These are phyloP conservation scores for Campylorhamphus procurvoides DNA, from an alignment of 2,113 vertebrate species.

Conservation along the genomic window DNA sequence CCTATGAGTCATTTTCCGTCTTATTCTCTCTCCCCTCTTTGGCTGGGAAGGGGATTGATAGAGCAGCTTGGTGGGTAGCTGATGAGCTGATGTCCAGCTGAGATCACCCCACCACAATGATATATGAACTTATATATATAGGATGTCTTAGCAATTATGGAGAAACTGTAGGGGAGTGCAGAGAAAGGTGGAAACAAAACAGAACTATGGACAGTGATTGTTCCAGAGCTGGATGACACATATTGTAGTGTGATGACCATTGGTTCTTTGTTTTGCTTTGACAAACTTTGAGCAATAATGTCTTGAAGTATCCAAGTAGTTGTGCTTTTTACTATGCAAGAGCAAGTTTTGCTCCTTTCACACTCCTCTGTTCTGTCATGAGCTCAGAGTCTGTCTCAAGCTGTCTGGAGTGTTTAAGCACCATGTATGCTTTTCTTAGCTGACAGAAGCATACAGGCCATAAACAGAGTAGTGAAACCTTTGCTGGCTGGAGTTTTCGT, in stretches of 20 bases:
- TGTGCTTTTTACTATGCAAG: not conserved
- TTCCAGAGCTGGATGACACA: not conserved
- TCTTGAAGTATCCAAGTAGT: not conserved
- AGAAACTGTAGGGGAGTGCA: not conserved
- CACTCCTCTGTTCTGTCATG: accelerated
- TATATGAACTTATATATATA: too few species aligned
- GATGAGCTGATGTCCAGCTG: not conserved
- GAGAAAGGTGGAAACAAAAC: not conserved
- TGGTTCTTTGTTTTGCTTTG: not conserved
- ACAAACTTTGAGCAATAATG: not conserved
- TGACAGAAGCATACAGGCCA: accelerated
- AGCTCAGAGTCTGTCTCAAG: not conserved
- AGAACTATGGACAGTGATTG: not conserved
- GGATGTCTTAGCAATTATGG: not conserved
- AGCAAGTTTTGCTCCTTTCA: not conserved
- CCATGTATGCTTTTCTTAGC: not conserved
- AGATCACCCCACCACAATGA: not conserved
- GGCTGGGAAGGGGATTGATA: not conserved
- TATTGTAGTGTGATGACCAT: accelerated
- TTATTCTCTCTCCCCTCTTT: not conserved
- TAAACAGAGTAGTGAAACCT: not conserved
- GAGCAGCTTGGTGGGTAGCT: not conserved
- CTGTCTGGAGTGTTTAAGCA: not conserved
- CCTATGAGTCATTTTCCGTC: not conserved
- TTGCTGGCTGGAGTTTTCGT: not conserved